Conservation (phyloP, 2,113 vertebrate genomes). For the Prinia subflava region DNA sequence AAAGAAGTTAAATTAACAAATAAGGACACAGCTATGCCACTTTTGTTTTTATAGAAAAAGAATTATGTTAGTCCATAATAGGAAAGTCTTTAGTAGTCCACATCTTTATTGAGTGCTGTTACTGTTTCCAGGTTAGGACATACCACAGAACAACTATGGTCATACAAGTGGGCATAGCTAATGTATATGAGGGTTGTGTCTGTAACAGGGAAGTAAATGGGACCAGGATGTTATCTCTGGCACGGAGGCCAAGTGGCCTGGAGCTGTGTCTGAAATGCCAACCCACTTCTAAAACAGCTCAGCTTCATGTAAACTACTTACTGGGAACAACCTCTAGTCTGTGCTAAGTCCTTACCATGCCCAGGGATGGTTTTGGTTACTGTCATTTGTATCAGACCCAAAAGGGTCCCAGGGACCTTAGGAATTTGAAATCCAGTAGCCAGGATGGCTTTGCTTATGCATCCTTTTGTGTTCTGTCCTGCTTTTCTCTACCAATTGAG, state of each 20-base stretch:
- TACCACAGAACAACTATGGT: not conserved
- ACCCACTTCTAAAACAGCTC: not conserved
- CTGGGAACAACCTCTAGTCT: not conserved
- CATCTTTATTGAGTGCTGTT: not conserved
- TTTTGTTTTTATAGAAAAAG: not conserved
- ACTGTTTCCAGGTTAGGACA: not conserved
- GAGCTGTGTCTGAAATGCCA: not conserved
- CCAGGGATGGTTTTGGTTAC: not conserved
- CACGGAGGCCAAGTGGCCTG: not conserved
- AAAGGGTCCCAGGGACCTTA: not conserved
- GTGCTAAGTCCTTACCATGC: accelerated
- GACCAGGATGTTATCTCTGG: not conserved
- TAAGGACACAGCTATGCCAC: not conserved
- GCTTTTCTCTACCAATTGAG: not conserved
- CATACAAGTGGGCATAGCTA: not conserved
- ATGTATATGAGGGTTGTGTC: not conserved
- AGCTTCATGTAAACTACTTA: not conserved
- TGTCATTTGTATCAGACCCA: not conserved
- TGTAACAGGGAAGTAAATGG: not conserved
- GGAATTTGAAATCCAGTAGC: not conserved
- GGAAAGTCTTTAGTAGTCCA: not conserved
- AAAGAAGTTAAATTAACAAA: not conserved
- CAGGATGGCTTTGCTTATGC: not conserved
- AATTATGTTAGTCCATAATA: not conserved
- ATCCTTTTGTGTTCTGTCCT: not conserved